Conservation (phyloP, 2,113 vertebrate genomes). For the Ochotona curzoniae region DNA sequence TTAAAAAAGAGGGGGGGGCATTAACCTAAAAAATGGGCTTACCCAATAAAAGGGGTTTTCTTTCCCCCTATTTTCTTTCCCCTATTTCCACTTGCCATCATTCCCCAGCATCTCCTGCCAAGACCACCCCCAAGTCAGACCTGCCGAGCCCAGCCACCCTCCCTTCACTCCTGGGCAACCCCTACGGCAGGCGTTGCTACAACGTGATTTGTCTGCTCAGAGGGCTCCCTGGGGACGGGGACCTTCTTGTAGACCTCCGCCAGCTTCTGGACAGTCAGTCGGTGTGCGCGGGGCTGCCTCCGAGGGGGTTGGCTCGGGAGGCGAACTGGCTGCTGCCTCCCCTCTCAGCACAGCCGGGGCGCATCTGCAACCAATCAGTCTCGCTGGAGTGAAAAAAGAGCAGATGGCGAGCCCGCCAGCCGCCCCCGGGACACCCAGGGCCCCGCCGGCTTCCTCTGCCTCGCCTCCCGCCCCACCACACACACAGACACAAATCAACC, state of each 20-base stretch:
- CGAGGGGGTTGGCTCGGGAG: conserved; percentile 52
- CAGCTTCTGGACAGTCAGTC: conserved; percentile 70
- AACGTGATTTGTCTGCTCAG: background rate
- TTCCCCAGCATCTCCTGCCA: background rate
- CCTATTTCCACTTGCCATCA: too few relatives aligned
- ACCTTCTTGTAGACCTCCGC: conserved; percentile 62
- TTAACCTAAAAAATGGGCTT: background rate
- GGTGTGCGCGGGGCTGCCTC: conserved; percentile 75
- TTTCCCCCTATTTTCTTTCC: too few relatives aligned
- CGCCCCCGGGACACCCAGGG: conserved; percentile 70
- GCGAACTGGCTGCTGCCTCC: conserved; percentile 74
- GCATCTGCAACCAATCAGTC: conserved; percentile 86
- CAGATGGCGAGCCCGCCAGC: conserved; percentile 84
- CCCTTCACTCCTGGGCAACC: background rate
- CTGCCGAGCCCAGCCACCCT: background rate
- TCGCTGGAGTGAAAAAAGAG: conserved; percentile 83
- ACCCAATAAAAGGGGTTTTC: background rate
- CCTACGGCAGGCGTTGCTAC: background rate
- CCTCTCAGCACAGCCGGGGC: conserved; percentile 79
- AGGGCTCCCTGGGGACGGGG: background rate
- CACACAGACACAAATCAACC: conserved; percentile 58
- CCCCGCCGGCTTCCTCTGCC: conserved; percentile 39
- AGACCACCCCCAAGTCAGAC: background rate
- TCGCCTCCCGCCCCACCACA: too few relatives aligned
- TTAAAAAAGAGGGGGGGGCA: too few relatives aligned